Base-by-base conservation (phyloP, 1,140 invertebrate genomes). In the Brachionus rotundiformis region DNA sequence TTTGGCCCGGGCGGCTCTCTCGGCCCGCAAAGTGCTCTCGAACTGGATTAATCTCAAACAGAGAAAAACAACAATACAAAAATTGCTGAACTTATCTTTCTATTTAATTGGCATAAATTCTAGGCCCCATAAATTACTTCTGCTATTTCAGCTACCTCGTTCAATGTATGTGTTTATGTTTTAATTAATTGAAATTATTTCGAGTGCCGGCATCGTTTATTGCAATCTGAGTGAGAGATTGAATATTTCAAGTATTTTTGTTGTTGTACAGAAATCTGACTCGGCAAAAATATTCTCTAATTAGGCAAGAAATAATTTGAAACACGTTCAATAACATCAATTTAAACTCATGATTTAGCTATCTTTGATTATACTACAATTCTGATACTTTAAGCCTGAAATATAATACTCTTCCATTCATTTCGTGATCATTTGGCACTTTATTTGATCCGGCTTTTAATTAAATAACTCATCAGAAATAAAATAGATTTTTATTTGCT, bases 131-230 rank as follows among this genome's bases (percentile, higher is more conserved):
- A 41, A 73, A 73, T 73, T 44, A 73, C 39, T 73, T 44, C 68
- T 73, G 39, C 33, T 68, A 19, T 68, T 33, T 36, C 31, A 63
- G 29, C 25, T 27, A 63, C 61, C 61, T 63, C 61, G 25, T n/a
- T 63, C 29, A 25, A 4, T 73, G 11, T 31, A 8, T 73, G 25
- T 44, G 25, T 73, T 73, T 54, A 54, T 54, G 47, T 54, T 54
- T 54, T 73, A 73, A 73, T 73, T 73, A 73, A 73, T 73, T 73
- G 25, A 73, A 73, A 73, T 73, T 73, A 44, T 68, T 63, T 63
- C 33, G 31, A 68, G 39, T 73, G 68, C 41, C 68, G 68, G 68
- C 36, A 73, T 44, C 39, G 68, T 73, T 73, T 73, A 73, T 68
- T 68, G 63, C 63, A 68, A 68, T 68, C 63, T 68, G 63, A 68